Conservation (phyloP, 2,113 vertebrate species). For the Azemiops feae region DNA sequence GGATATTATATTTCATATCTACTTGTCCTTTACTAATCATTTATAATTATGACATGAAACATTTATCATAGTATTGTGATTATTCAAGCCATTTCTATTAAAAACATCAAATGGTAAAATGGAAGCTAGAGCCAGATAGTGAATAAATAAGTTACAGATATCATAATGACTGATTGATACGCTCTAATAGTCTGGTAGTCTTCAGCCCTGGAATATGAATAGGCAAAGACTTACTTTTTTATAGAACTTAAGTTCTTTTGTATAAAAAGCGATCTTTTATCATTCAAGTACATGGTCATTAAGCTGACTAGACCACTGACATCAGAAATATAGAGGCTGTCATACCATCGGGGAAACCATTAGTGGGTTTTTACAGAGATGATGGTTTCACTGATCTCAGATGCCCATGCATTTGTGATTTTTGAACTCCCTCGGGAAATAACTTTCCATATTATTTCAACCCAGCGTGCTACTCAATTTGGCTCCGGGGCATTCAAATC, state of each 20-base stretch:
- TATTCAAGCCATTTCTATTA: background rate
- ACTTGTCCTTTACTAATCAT: background rate
- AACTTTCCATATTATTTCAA: background rate
- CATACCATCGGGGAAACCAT: background rate
- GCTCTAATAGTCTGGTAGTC: background rate
- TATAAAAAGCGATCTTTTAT: background rate
- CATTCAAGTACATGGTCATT: background rate
- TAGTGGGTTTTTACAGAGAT: background rate
- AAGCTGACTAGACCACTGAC: background rate
- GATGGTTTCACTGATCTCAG: background rate
- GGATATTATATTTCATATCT: background rate
- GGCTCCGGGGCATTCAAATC: background rate
- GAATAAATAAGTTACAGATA: background rate
- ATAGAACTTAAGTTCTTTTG: background rate
- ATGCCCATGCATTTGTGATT: background rate
- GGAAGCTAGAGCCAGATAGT: background rate
- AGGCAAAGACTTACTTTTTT: background rate
- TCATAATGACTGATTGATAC: background rate
- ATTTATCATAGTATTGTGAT: background rate
- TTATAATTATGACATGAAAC: background rate
- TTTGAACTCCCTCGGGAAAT: background rate
- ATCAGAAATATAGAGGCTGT: background rate
- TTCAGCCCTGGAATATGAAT: background rate
- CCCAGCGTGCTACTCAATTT: background rate
- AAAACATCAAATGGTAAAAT: background rate